Percentiles rank a stretch among this genome's conserved stretches.
Conservation (phyloP, 2,888 invertebrate genomes). For the Opisthograptis luteolata region DNA sequence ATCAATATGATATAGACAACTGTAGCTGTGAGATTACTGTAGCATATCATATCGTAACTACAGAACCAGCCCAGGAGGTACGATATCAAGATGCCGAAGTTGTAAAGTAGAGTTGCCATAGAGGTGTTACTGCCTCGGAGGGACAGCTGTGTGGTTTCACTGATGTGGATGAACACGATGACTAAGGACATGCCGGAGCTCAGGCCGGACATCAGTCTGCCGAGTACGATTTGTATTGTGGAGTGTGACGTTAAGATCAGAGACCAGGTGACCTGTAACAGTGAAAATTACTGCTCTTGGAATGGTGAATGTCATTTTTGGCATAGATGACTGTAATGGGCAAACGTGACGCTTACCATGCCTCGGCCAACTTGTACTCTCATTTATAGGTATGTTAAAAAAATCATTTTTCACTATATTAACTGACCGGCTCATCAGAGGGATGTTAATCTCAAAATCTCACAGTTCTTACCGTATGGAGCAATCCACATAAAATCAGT, state of each 20-base stretch:
- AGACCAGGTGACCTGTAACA: slow-evolving; percentile 51
- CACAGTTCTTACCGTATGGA: slow-evolving; percentile 41
- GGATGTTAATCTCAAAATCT: too few species aligned
- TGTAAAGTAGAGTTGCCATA: slow-evolving; percentile 34
- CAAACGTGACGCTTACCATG: too few species aligned
- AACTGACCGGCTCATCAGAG: too few species aligned
- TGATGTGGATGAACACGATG: slow-evolving; percentile 75
- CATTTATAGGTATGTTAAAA: too few species aligned
- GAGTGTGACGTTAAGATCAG: slow-evolving; percentile 44
- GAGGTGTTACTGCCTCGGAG: slow-evolving; percentile 42
- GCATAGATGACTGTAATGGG: too few species aligned
- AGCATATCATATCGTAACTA: slow-evolving; percentile 48
- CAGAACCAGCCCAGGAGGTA: slow-evolving; percentile 51
- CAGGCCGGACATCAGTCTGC: slow-evolving; percentile 74
- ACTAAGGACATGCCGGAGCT: slow-evolving; percentile 55
- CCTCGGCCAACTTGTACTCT: too few species aligned
- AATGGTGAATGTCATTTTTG: too few species aligned
- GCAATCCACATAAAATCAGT: slow-evolving; percentile 39
- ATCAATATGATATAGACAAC: slow-evolving; percentile 39
- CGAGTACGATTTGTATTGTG: slow-evolving; percentile 56
- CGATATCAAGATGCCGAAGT: slow-evolving; percentile 43
- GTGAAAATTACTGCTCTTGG: too few species aligned
- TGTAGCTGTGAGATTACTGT: slow-evolving; percentile 37
- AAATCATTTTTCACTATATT: too few species aligned
- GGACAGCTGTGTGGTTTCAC: slow-evolving; percentile 70